Base-by-base conservation (phyloP, 2,888 invertebrate genomes). In the Hylaea fasciaria region DNA sequence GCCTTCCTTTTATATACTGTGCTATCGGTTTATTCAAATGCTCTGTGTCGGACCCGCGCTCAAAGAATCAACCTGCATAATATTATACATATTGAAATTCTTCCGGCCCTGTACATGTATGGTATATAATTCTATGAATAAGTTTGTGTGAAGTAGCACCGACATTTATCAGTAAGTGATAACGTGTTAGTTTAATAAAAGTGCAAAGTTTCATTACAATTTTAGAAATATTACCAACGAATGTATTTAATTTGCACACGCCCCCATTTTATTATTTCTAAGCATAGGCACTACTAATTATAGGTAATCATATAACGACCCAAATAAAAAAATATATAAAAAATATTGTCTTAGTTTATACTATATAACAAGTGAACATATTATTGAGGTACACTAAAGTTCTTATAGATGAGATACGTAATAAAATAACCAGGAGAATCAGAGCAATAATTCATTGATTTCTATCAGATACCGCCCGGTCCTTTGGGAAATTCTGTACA, bases 21-120 rank as follows among this genome's bases (percentile, higher is more conserved):
- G 83, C 84, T 90, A 90, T 91, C 89, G 87, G 89, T 91, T 90
- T 91, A 91, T 91, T 91, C 90, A 91, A 90, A 91, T 91, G 85
- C 82, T 85, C 75, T 79, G 71, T 87, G 88, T 87, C 86, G 84
- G 86, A 88, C 86, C 90, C 89, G 80, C 72, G 83, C 89, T 88
- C 89, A 86, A 89, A 89, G 90, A 89, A 90, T 89, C 89, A 90
- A 89, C 89, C 89, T 87, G 90, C 87, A 91, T 91, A 87, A 87
- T 85, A 87, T 89, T 89, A 90, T 87, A 90, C 86, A 89, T 91
- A 91, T 91, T 90, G 89, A 90, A 90, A 91, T 89, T 89, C 87
- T 86, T 88, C 83, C 82, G 79, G 82, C 81, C 81, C 82, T 78
- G 80, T 85, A 85, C 81, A 85, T 82, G 77, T 76, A 80, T 76